A percentile compares a stretch with the other conserved stretches of the same genome.
Evolutionary conservation across 92 coral and sea anemone species (phyloP).

Genomic region (Epizoanthus fatuus): DNA sequence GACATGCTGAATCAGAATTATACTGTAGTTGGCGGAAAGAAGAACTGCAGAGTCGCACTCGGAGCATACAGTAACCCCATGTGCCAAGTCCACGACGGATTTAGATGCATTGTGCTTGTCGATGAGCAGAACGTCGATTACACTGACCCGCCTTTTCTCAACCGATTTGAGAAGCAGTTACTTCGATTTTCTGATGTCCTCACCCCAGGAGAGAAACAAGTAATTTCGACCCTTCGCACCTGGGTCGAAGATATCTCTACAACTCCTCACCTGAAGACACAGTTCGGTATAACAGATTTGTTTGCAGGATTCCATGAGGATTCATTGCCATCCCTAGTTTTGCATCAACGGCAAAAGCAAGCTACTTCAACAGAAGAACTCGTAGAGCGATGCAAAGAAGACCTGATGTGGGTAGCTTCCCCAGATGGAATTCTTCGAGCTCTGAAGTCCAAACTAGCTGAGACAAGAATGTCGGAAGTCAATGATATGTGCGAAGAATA

Average conservation of each 20-base stretch:
- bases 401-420: conserved; percentile 87
- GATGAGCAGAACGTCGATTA: conserved; percentile 91
- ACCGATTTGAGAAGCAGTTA: conserved; percentile 97
- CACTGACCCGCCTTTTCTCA: conserved; percentile 97
- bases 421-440: conserved; percentile 95
- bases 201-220: conserved; percentile 46
- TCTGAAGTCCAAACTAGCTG: conserved; percentile 60
- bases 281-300: conserved; percentile 83
- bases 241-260: conserved; percentile 86
- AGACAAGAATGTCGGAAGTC: conserved; percentile 64
- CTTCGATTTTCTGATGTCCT: conserved; percentile 95
- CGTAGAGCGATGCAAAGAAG: conserved; percentile 78
- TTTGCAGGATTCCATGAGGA: conserved; percentile 95
- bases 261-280: conserved; percentile 61
- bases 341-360: conserved; percentile 67
- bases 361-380: conserved; percentile 55
- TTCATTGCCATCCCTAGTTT: conserved; percentile 92
- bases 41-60: conserved; percentile 96
- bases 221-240: conserved; percentile 65
- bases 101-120: conserved; percentile 94
- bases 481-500: conserved; percentile 64
- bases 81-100: conserved; percentile 99
- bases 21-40: conserved; percentile 95
- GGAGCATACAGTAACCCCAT: conserved; percentile 98
- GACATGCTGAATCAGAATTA: conserved; percentile 99